A percentile compares a stretch with the other conserved stretches of the same genome.
Evolutionary conservation across 2,888 invertebrate species (phyloP).

Genomic region (Alcis repandata): DNA sequence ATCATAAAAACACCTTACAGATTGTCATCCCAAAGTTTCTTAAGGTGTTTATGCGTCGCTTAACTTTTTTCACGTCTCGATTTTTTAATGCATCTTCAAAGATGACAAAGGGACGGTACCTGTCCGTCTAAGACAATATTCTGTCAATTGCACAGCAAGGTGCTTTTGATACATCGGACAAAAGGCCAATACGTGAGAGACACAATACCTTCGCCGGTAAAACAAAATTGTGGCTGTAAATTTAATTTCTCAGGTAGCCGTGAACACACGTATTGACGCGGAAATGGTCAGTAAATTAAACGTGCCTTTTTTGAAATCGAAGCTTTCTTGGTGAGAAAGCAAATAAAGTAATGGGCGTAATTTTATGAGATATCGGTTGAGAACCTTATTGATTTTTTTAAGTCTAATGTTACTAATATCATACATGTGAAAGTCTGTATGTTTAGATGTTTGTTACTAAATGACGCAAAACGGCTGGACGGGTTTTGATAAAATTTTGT

Average conservation of each 20-base stretch:
- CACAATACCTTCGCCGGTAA: conserved; percentile 64
- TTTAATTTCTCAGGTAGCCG: conserved; percentile 74
- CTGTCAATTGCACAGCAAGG: conserved; percentile 76
- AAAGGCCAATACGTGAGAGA: conserved; percentile 70
- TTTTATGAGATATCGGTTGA: background rate
- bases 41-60: conserved; percentile 65
- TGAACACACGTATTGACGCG: conserved; percentile 70
- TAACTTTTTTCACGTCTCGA: conserved; percentile 56
- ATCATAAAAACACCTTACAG: conserved; percentile 74
- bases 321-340: conserved; percentile 41
- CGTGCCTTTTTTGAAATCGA: conserved; percentile 25
- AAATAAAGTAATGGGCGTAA: background rate
- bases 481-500: too few species aligned
- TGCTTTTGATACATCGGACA: conserved; percentile 69
- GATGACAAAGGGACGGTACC: conserved; percentile 69
- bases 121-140: conserved; percentile 78
- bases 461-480: too few species aligned
- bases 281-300: conserved; percentile 52
- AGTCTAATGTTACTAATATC: too few species aligned
- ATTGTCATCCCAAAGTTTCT: conserved; percentile 64
- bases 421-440: too few species aligned
- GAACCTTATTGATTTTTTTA: too few species aligned
- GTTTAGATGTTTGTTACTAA: too few species aligned
- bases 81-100: conserved; percentile 46
- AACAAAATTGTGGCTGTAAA: conserved; percentile 64